These are phyloP conservation scores for Lithophane leautieri DNA, from an alignment of 2,888 invertebrate genomes.

Conservation along the genomic window DNA sequence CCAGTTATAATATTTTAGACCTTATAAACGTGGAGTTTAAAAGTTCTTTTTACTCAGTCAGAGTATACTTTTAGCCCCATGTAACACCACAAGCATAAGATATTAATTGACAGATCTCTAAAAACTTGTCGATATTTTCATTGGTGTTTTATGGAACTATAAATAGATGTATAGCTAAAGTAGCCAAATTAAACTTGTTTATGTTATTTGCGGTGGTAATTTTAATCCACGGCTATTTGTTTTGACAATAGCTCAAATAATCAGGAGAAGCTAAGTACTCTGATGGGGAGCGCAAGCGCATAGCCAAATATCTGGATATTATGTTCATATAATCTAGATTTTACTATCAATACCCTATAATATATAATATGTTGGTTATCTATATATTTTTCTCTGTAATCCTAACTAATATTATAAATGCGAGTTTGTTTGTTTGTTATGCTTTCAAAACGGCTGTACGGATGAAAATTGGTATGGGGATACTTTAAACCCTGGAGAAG, in stretches of 20 bases:
- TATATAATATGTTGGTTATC: background rate
- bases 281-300: background rate
- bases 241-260: background rate
- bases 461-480: no score
- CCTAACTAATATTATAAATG: no score
- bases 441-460: no score
- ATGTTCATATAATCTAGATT: background rate
- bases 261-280: background rate
- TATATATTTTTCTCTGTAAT: background rate
- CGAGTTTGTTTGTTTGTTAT: no score
- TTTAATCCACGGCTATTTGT: slow-evolving; percentile 30
- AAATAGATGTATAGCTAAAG: slow-evolving; percentile 10
- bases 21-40: slow-evolving; percentile 2
- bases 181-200: slow-evolving; percentile 30
- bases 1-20: slow-evolving; percentile 20
- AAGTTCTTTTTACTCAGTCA: slow-evolving; percentile 16
- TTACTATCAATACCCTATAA: background rate
- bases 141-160: slow-evolving; percentile 29
- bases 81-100: slow-evolving; percentile 16
- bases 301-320: background rate
- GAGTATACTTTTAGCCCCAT: slow-evolving; percentile 10
- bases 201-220: slow-evolving; percentile 21
- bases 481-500: no score
- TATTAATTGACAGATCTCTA: slow-evolving; percentile 55
- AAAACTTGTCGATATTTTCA: slow-evolving; percentile 30